phyloP scores from a whole-genome alignment of 2,888 invertebrate genomes.

The Saturnia pavonia region DNA sequence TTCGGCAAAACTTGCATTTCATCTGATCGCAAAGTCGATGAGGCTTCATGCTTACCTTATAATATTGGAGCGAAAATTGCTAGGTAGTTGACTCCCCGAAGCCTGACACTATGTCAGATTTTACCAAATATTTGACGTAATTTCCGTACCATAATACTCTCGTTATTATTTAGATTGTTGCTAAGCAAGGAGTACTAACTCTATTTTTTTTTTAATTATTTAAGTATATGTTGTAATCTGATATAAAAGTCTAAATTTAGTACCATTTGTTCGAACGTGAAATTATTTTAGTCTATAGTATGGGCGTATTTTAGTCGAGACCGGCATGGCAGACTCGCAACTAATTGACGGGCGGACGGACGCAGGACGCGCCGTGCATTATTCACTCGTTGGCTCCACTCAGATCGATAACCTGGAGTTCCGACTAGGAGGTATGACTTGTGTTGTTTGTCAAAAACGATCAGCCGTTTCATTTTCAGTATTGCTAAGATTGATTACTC shows the following conservation, averaged over 20 bases:
- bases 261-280: constrained; percentile 16
- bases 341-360: constrained; percentile 43
- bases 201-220: not conserved
- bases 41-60: no score
- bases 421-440: constrained; percentile 3
- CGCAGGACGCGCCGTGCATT: constrained; percentile 37
- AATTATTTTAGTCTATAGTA: constrained; percentile 14
- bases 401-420: constrained; percentile 21
- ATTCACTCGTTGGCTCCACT: constrained; percentile 32
- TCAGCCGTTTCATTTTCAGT: not conserved
- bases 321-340: constrained; percentile 22
- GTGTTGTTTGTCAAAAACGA: not conserved
- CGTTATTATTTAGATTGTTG: no score
- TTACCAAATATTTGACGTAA: no score
- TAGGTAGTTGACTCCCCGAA: no score
- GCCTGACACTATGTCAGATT: no score
- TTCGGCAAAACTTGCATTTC: no score
- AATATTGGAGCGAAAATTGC: no score
- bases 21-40: no score
- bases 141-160: no score
- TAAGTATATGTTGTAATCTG: not conserved
- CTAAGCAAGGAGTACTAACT: no score
- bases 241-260: not conserved
- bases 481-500: not conserved
- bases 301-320: constrained; percentile 13